Conservation (phyloP, 2,797 vertebrate genomes). For the Onychomys leucogaster region DNA sequence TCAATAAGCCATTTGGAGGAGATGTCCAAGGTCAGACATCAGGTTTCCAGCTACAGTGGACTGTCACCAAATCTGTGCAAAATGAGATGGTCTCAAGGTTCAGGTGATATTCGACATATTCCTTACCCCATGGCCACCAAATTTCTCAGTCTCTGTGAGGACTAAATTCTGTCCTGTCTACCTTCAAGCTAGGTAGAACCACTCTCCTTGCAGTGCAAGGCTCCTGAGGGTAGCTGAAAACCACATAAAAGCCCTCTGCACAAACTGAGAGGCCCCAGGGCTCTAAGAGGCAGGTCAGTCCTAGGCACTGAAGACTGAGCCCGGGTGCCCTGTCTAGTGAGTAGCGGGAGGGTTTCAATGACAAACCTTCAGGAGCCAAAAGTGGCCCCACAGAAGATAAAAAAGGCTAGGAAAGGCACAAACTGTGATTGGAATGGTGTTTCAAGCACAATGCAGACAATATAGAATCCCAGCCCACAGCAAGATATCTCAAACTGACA, state of each 20-base stretch:
- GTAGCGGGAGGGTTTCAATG: neutral
- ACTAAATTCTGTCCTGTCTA: neutral
- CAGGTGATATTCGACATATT: neutral
- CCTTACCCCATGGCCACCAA: neutral
- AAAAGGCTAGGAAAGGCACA: neutral
- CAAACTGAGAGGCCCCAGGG: neutral
- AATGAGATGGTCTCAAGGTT: neutral
- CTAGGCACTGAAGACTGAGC: neutral
- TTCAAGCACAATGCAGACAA: neutral
- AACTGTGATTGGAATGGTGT: neutral
- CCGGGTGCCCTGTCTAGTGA: neutral
- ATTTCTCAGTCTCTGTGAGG: neutral
- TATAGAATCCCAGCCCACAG: neutral
- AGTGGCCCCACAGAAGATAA: neutral
- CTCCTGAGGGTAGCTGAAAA: neutral
- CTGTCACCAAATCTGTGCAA: neutral
- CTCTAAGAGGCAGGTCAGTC: neutral
- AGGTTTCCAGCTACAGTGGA: neutral
- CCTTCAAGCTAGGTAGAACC: neutral
- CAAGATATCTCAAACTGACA: slow-evolving; percentile 1
- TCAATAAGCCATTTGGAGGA: slow-evolving; percentile 74
- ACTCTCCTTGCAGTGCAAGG: neutral
- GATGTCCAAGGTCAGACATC: slow-evolving; percentile 26
- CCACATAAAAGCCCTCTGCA: neutral
- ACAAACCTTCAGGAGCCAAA: slow-evolving; percentile 17